Evolutionary conservation across 2,888 invertebrate genomes (phyloP).

Genomic region (Eucera pruinosa): DNA sequence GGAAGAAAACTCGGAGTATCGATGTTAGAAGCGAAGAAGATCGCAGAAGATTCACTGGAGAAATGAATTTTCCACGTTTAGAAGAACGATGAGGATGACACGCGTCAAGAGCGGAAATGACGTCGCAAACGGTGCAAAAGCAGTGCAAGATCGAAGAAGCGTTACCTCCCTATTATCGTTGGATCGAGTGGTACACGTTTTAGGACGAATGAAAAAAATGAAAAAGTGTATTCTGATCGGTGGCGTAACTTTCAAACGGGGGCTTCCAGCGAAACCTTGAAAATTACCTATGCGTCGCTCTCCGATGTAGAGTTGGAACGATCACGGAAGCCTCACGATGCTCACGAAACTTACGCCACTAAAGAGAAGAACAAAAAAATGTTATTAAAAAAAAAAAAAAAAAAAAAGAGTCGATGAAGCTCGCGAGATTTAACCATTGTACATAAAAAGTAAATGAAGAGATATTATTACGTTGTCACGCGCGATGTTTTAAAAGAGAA

Average conservation of each 20-base stretch:
- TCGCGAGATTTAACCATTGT: slow-evolving; percentile 61
- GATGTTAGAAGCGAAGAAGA: not conserved
- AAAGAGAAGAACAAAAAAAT: not conserved
- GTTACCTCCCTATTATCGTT: slow-evolving; percentile 42
- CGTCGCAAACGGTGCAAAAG: slow-evolving; percentile 16
- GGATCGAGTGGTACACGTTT: slow-evolving; percentile 47
- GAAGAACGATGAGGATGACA: not conserved
- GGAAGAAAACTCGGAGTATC: not conserved
- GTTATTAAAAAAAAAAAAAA: not conserved
- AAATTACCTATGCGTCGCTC: no score
- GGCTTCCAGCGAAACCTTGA: slow-evolving; percentile 33
- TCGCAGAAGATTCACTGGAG: no score
- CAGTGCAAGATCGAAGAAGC: slow-evolving; percentile 37
- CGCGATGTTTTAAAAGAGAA: slow-evolving; percentile 57
- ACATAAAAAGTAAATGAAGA: slow-evolving; percentile 38
- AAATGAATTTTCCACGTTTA: not conserved
- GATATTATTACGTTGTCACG: slow-evolving; percentile 40
- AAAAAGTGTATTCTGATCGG: slow-evolving; percentile 35
- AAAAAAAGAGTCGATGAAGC: slow-evolving; percentile 29
- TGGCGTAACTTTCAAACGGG: slow-evolving; percentile 54
- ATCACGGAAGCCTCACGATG: slow-evolving; percentile 29
- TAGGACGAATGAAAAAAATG: not conserved
- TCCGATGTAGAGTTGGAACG: not conserved
- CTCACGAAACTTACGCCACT: slow-evolving; percentile 64
- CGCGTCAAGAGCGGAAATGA: slow-evolving; percentile 3